Evolutionary conservation across 2,113 vertebrate genomes (phyloP).

Genomic region (Microcebus murinus): DNA sequence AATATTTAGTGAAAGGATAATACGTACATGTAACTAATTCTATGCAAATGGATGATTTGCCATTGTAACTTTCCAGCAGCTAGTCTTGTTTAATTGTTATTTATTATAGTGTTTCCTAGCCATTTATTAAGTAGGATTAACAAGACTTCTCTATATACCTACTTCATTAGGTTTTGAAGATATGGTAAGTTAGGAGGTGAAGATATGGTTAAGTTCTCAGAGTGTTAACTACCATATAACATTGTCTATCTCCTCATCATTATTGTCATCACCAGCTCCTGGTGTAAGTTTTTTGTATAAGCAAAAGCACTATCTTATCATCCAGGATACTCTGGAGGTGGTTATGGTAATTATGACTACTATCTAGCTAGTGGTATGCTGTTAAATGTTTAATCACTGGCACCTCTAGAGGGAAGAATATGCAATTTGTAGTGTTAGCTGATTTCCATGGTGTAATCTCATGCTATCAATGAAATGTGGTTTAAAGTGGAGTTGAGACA

Average conservation of each 20-base stretch:
- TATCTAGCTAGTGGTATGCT: background rate
- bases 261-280: background rate
- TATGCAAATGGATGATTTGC: background rate
- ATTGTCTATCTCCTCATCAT: background rate
- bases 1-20: background rate
- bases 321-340: background rate
- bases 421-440: background rate
- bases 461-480: background rate
- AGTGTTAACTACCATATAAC: background rate
- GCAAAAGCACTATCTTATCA: background rate
- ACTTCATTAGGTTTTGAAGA: background rate
- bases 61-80: background rate
- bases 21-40: background rate
- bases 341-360: background rate
- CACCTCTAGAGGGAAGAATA: background rate
- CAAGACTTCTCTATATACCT: background rate
- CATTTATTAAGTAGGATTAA: background rate
- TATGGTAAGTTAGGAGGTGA: background rate
- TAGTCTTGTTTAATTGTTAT: background rate
- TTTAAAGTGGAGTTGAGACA: background rate
- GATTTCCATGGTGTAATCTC: background rate
- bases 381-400: background rate
- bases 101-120: background rate
- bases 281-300: background rate
- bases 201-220: background rate